phyloP scores from a whole-genome alignment of 2,113 vertebrate species.

The Festucalex cinctus region DNA sequence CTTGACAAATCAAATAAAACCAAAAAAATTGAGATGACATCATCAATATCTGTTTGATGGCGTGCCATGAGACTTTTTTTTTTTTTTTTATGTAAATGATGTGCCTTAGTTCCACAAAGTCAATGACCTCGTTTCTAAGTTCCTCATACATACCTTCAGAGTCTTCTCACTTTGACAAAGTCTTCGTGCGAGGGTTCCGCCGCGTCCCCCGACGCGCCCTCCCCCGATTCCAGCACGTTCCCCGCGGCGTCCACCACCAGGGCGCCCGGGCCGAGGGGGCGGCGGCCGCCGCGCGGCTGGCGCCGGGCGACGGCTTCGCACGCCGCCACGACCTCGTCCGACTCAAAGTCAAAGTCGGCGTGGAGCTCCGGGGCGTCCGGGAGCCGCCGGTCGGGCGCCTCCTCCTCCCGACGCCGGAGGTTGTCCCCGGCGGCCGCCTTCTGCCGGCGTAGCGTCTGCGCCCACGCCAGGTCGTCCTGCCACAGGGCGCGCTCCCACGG shows the following conservation, averaged over 20 bases:
- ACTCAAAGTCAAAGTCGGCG: constrained; percentile 95
- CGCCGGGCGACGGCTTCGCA: constrained; percentile 88
- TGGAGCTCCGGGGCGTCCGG: constrained; percentile 73
- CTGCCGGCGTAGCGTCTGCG: constrained; percentile 75
- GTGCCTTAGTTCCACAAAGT: background rate
- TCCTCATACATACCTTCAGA: constrained; percentile 16
- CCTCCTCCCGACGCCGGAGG: constrained; percentile 58
- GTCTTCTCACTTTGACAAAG: constrained; percentile 82
- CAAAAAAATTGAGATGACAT: too few relatives aligned
- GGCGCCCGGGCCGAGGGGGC: constrained; percentile 22
- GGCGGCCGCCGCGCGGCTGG: constrained; percentile 74
- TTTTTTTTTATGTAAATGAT: too few relatives aligned
- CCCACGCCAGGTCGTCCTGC: constrained; percentile 93
- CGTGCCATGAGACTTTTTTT: too few relatives aligned
- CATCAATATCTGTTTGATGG: too few relatives aligned
- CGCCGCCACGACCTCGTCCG: constrained; percentile 89
- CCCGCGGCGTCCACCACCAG: constrained; percentile 81
- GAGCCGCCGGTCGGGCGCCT: constrained; percentile 36
- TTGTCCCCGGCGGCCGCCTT: constrained; percentile 66
- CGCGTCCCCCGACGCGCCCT: constrained; percentile 51
- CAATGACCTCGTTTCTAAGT: background rate
- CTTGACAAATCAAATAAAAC: too few relatives aligned
- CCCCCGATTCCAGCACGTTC: constrained; percentile 61
- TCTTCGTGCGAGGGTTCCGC: constrained; percentile 59
- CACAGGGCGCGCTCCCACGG: constrained; percentile 84